Conservation (phyloP, 2,888 invertebrate species). For the Ochropleura plecta region DNA sequence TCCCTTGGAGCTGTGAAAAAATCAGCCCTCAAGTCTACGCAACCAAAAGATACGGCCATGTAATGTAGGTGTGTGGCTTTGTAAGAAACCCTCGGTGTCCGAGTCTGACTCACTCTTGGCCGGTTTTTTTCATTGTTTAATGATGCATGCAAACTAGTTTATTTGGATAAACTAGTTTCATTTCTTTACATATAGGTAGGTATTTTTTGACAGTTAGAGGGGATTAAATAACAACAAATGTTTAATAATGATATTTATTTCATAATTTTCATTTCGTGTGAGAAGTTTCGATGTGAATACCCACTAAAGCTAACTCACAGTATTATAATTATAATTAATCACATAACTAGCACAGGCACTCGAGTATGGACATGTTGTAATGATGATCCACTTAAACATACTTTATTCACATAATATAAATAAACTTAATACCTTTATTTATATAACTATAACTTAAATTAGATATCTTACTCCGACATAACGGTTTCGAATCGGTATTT, state of each 20-base stretch:
- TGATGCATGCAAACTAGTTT: too few relatives aligned
- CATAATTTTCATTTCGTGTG: constrained; percentile 73
- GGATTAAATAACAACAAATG: neutral
- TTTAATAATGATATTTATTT: constrained; percentile 74
- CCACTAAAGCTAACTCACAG: constrained; percentile 68
- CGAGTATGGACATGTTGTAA: constrained; percentile 72
- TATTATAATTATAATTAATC: constrained; percentile 63
- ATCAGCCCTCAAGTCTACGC: too few relatives aligned
- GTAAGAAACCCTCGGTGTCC: too few relatives aligned
- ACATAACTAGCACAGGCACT: constrained; percentile 76
- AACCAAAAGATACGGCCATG: too few relatives aligned
- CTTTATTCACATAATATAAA: constrained; percentile 75
- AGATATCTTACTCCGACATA: constrained; percentile 65
- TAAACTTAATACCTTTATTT: constrained; percentile 72
- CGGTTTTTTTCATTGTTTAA: too few relatives aligned
- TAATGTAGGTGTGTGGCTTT: too few relatives aligned
- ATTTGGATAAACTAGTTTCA: too few relatives aligned
- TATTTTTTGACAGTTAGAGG: neutral
- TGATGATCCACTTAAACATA: constrained; percentile 64
- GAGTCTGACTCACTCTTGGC: too few relatives aligned
- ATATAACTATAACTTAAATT: constrained; percentile 66
- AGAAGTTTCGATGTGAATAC: constrained; percentile 68
- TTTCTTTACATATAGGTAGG: neutral
- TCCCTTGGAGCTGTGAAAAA: too few relatives aligned
- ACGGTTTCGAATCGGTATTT: constrained; percentile 59